These are phyloP conservation scores for Macrocentrus cingulum DNA, from an alignment of 1,140 invertebrate genomes.

Conservation along the genomic window DNA sequence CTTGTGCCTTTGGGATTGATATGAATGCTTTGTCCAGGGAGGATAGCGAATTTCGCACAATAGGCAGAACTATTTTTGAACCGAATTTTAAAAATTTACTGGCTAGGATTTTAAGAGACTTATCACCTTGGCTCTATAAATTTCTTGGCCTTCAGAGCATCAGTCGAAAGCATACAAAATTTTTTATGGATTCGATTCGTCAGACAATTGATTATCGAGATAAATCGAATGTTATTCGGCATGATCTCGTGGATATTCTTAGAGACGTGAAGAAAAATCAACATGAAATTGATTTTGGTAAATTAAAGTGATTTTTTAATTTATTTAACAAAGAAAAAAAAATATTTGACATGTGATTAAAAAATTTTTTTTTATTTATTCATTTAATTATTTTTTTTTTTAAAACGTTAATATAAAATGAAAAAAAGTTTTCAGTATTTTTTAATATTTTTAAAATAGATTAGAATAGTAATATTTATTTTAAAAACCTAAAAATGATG, in stretches of 20 bases:
- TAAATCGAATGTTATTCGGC: conserved; percentile 44
- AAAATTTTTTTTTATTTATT: too few relatives aligned
- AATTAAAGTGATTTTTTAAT: neutral
- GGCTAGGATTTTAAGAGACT: neutral
- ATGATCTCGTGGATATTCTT: conserved; percentile 62
- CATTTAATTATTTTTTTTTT: too few relatives aligned
- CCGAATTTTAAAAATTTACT: neutral
- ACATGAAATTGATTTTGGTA: conserved; percentile 17
- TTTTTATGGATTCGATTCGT: conserved; percentile 11
- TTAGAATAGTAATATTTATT: too few relatives aligned
- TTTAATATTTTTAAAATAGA: too few relatives aligned
- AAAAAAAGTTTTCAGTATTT: too few relatives aligned
- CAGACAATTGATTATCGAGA: conserved; percentile 54
- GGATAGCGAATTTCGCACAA: conserved; percentile 46
- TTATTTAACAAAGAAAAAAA: too few relatives aligned
- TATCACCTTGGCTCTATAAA: neutral
- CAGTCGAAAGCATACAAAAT: neutral
- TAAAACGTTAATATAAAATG: too few relatives aligned
- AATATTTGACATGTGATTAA: too few relatives aligned
- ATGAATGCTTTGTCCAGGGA: conserved; percentile 53
- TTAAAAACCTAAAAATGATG: too few relatives aligned
- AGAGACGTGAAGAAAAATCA: conserved; percentile 38
- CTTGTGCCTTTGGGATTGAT: conserved; percentile 63
- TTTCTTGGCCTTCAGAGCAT: neutral
- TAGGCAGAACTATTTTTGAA: conserved; percentile 42